Evolutionary conservation across 2,113 vertebrate species (phyloP).

Genomic region (Melanotaenia duboulayi): DNA sequence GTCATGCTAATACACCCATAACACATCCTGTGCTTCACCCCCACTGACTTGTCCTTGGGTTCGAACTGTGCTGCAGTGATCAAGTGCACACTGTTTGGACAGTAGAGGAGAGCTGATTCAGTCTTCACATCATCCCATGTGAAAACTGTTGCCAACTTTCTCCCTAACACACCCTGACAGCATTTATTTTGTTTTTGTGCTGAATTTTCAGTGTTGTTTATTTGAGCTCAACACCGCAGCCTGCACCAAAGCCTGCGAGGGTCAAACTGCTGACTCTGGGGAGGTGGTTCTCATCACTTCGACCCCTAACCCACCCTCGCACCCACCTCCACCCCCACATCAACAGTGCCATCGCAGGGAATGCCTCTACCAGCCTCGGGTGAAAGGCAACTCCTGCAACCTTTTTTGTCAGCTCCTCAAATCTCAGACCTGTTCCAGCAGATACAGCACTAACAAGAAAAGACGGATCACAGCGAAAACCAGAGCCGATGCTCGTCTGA

Average conservation of each 20-base stretch:
- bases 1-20: slow-evolving; percentile 38
- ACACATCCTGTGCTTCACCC: slow-evolving; percentile 43
- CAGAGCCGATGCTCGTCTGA: slow-evolving; percentile 15
- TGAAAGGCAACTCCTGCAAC: slow-evolving; percentile 52
- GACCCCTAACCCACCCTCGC: slow-evolving; percentile 1
- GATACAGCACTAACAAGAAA: slow-evolving; percentile 25
- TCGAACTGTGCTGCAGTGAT: slow-evolving; percentile 39
- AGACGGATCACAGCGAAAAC: slow-evolving; percentile 41
- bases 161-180: slow-evolving; percentile 64
- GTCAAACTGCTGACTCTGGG: slow-evolving; percentile 59
- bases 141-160: slow-evolving; percentile 62
- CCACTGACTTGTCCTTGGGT: slow-evolving; percentile 64
- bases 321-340: slow-evolving; percentile 34
- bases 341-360: slow-evolving; percentile 26
- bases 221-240: slow-evolving; percentile 31
- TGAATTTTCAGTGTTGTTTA: slow-evolving; percentile 56
- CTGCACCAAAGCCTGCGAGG: slow-evolving; percentile 23
- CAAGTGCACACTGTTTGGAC: slow-evolving; percentile 51
- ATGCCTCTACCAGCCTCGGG: slow-evolving; percentile 53
- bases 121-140: slow-evolving; percentile 68
- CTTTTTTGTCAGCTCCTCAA: slow-evolving; percentile 50
- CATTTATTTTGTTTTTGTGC: slow-evolving; percentile 56
- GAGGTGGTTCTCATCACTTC: slow-evolving; percentile 31
- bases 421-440: slow-evolving; percentile 50
- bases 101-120: slow-evolving; percentile 71